Percentiles rank a stretch among this genome's conserved stretches.
These are phyloP conservation scores for Chrysaora quinquecirrha DNA, from an alignment of 30 jellyfish, hydroid and myxozoan species.

Conservation along the genomic window DNA sequence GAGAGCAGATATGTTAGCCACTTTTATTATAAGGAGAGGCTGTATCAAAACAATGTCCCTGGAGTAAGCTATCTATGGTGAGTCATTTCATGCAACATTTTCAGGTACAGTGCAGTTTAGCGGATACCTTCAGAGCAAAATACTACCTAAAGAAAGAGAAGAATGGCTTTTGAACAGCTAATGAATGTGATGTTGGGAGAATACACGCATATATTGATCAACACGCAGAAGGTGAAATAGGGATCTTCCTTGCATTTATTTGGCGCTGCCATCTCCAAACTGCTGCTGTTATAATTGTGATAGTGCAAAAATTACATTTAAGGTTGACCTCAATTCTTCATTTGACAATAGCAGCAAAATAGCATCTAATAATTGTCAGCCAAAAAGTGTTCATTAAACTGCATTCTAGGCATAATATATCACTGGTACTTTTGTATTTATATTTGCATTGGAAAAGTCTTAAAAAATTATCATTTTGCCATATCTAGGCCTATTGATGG, in stretches of 20 bases:
- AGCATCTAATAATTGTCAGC: not conserved
- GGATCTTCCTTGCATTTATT: not conserved
- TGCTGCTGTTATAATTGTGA: not conserved
- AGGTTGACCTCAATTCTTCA: not conserved
- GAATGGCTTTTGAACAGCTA: not conserved
- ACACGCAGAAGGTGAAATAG: not conserved
- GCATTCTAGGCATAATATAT: not conserved
- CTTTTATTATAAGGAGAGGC: conserved; percentile 20
- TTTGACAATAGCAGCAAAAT: not conserved
- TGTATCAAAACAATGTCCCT: conserved; percentile 22
- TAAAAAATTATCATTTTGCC: not conserved
- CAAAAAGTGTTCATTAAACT: not conserved
- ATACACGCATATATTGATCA: not conserved
- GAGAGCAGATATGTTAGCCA: not conserved
- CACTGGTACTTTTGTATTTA: not conserved
- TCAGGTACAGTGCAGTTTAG: not conserved
- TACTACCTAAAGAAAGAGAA: not conserved
- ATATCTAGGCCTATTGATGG: not conserved
- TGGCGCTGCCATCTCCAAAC: conserved; percentile 1
- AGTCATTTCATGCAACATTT: too few relatives aligned
- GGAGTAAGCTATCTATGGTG: conserved; percentile 16
- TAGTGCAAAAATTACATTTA: not conserved
- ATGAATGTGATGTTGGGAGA: not conserved
- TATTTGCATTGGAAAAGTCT: not conserved
- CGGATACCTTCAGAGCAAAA: not conserved